phyloP scores from a whole-genome alignment of 2,797 vertebrate species.

The Perodicticus potto region DNA sequence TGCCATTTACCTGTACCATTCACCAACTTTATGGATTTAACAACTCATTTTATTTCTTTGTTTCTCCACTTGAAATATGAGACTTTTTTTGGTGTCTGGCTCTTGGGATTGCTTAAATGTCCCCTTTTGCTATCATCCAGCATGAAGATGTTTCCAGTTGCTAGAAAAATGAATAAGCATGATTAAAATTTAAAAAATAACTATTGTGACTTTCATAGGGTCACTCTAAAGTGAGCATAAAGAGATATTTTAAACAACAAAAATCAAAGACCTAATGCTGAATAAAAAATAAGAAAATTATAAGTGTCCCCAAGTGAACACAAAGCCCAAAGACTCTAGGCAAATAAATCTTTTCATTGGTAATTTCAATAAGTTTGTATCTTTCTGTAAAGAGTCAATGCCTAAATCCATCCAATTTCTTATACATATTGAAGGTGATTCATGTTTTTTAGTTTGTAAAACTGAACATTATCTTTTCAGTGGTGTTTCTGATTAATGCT shows the following conservation, averaged over 20 bases:
- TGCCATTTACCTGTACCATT: neutral
- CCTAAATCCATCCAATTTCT: neutral
- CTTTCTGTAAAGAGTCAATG: neutral
- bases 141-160: neutral
- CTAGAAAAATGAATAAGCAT: neutral
- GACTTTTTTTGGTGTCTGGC: neutral
- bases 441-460: neutral
- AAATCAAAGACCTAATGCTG: neutral
- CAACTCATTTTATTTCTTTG: neutral
- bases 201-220: neutral
- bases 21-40: neutral
- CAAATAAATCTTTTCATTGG: neutral
- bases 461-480: neutral
- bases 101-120: neutral
- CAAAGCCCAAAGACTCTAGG: neutral
- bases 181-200: neutral
- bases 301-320: neutral
- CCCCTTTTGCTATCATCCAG: neutral
- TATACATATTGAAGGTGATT: neutral
- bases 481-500: neutral
- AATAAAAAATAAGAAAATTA: neutral
- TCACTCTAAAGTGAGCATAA: neutral
- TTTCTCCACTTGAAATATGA: neutral
- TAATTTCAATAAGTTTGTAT: neutral
- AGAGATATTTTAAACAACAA: neutral